Percentiles rank a stretch among this genome's conserved stretches.
Conservation (phyloP, 1,140 invertebrate genomes). For the Metopolophium dirhodum region DNA sequence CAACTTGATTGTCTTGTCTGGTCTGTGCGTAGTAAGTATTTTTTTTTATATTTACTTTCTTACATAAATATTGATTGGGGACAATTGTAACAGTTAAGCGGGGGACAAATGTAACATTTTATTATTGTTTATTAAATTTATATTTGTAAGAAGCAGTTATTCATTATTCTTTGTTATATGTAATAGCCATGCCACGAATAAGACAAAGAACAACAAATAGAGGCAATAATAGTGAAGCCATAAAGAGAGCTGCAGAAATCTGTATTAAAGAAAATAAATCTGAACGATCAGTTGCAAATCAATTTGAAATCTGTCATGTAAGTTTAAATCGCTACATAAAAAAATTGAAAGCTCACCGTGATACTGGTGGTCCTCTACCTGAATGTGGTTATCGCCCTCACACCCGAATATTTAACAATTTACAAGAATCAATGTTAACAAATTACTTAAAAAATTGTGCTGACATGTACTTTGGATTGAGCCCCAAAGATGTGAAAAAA, state of each 20-base stretch:
- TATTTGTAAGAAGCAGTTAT: neutral
- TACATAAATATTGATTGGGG: too few relatives aligned
- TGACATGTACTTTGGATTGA: too few relatives aligned
- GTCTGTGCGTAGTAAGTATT: too few relatives aligned
- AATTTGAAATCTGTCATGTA: constrained; percentile 18
- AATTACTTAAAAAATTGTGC: too few relatives aligned
- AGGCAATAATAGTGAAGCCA: neutral
- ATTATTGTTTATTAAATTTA: too few relatives aligned
- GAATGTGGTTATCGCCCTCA: neutral
- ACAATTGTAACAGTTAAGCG: too few relatives aligned
- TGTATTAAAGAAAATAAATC: neutral
- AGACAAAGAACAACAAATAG: neutral
- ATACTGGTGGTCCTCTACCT: neutral
- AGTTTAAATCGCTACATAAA: constrained; percentile 20
- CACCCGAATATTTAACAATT: too few relatives aligned
- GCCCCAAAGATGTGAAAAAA: too few relatives aligned
- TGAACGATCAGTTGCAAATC: neutral
- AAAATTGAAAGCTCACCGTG: neutral
- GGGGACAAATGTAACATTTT: too few relatives aligned
- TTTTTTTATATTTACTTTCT: too few relatives aligned
- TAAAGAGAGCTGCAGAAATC: neutral
- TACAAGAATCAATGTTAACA: too few relatives aligned
- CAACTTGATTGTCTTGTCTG: too few relatives aligned
- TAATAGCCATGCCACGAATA: neutral
- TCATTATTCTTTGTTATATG: neutral